These are phyloP conservation scores for Acrocephalus arundinaceus DNA, from an alignment of 2,113 vertebrate species.

Conservation along the genomic window DNA sequence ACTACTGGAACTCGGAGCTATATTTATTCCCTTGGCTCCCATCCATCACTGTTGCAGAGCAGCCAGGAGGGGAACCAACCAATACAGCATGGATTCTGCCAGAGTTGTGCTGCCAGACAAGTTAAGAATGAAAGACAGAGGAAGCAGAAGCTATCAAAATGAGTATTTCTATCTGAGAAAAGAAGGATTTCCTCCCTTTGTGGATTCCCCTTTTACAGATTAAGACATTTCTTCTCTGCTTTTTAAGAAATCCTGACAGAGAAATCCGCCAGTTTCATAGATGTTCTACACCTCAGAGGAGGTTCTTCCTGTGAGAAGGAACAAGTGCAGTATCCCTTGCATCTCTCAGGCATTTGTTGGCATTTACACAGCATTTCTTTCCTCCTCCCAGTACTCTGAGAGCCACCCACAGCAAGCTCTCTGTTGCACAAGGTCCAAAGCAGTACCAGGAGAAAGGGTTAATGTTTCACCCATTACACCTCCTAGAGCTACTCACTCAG, in stretches of 20 bases:
- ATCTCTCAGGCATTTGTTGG: not conserved
- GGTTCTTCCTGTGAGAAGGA: not conserved
- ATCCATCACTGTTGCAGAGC: constrained; percentile 52
- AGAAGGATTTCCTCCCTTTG: not conserved
- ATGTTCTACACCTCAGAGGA: not conserved
- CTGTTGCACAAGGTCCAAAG: not conserved
- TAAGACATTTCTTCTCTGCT: not conserved
- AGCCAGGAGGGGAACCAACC: constrained; percentile 65
- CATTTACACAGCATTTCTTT: not conserved
- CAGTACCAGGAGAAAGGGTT: not conserved
- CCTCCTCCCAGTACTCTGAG: not conserved
- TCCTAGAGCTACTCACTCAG: not conserved
- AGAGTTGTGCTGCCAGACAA: constrained; percentile 52
- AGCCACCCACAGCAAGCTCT: not conserved
- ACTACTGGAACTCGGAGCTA: constrained; percentile 54
- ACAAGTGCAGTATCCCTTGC: not conserved
- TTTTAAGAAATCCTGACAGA: not conserved
- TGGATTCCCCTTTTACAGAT: not conserved
- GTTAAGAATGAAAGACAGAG: constrained; percentile 60
- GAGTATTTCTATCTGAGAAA: not conserved
- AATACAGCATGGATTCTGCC: constrained; percentile 60
- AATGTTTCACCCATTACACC: not conserved
- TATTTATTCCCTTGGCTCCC: constrained; percentile 66
- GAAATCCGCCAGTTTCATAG: not conserved
- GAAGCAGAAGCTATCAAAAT: constrained; percentile 41